These are phyloP conservation scores for Hassar affinis DNA, from an alignment of 2,113 vertebrate species.

Conservation along the genomic window DNA sequence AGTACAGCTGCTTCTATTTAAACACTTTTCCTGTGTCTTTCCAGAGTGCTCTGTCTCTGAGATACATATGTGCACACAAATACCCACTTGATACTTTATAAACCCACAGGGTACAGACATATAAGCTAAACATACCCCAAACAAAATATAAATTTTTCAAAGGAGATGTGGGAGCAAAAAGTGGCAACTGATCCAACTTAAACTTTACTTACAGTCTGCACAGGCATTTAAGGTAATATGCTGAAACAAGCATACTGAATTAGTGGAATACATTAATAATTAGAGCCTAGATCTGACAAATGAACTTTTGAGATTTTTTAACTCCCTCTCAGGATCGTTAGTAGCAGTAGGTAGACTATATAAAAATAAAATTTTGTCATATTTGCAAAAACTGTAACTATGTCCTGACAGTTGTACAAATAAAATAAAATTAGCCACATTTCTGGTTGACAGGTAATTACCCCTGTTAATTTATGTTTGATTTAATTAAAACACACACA, in stretches of 20 bases:
- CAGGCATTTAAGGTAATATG: slow-evolving; percentile 3
- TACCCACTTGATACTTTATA: not conserved
- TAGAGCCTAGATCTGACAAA: not conserved
- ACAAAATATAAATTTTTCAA: not conserved
- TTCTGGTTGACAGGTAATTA: too few relatives aligned
- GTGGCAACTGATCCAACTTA: not conserved
- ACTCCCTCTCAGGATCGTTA: not conserved
- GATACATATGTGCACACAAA: not conserved
- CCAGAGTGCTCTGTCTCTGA: not conserved
- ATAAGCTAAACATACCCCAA: not conserved
- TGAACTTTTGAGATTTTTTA: not conserved
- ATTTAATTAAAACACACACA: too few relatives aligned
- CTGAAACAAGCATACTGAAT: slow-evolving; percentile 16
- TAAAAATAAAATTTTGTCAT: too few relatives aligned
- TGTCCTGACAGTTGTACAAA: too few relatives aligned
- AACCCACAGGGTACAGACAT: not conserved
- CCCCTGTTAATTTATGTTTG: too few relatives aligned
- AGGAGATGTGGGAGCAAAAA: not conserved
- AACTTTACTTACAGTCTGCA: not conserved
- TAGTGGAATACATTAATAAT: not conserved
- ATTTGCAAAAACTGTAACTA: too few relatives aligned
- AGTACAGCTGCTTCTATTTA: slow-evolving; percentile 13
- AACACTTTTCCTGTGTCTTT: not conserved
- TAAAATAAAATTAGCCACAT: too few relatives aligned
- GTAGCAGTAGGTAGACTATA: too few relatives aligned